Conservation (phyloP, 2,797 vertebrate species). For the Columba guinea region DNA sequence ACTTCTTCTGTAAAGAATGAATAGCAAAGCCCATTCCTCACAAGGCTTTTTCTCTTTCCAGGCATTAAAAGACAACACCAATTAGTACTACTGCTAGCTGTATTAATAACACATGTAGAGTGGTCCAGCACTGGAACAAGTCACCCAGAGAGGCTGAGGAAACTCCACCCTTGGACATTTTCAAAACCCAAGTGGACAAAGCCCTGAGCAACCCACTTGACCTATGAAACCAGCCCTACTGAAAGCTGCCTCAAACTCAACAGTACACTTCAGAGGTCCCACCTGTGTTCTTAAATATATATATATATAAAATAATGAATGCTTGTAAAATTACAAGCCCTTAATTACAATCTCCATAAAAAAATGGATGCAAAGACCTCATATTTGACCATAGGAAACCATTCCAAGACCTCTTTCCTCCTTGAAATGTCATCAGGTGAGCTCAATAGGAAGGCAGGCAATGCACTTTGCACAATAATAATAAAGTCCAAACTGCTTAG, state of each 20-base stretch:
- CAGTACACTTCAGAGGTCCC: neutral
- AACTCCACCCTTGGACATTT: neutral
- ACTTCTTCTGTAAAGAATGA: neutral
- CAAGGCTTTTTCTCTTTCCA: neutral
- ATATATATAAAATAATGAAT: neutral
- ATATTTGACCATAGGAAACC: neutral
- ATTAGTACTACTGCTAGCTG: neutral
- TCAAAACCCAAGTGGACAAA: neutral
- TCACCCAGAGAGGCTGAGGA: neutral
- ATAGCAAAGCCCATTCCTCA: neutral
- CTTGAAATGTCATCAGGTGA: neutral
- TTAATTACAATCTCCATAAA: neutral
- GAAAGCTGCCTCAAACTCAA: neutral
- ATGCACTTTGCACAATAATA: neutral
- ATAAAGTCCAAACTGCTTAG: neutral
- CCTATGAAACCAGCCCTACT: neutral
- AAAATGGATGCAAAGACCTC: neutral
- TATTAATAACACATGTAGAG: neutral
- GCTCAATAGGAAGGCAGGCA: neutral
- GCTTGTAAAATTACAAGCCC: neutral
- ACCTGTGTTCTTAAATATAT: neutral
- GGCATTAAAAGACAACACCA: neutral
- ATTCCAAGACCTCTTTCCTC: neutral
- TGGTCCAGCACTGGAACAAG: neutral
- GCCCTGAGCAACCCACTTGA: neutral